These are phyloP conservation scores for Zosterops japonicus DNA, from an alignment of 2,113 vertebrate genomes.

Conservation along the genomic window DNA sequence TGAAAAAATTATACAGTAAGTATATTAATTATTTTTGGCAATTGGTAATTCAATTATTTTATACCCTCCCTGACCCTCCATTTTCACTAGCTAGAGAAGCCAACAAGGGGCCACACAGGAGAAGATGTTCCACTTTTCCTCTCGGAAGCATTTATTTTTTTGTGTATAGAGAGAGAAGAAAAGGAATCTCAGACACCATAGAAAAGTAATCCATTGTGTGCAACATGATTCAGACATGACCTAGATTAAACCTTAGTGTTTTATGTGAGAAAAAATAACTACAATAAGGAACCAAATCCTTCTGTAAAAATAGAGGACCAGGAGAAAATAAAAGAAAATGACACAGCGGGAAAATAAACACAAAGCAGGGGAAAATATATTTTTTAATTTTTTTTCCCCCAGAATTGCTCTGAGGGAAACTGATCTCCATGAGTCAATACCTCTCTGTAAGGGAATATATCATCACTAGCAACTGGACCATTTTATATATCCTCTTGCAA, in stretches of 20 bases:
- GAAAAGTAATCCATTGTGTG: neutral
- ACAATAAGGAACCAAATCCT: neutral
- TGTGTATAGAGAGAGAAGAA: neutral
- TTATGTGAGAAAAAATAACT: neutral
- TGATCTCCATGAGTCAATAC: neutral
- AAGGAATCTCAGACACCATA: neutral
- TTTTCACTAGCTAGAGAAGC: neutral
- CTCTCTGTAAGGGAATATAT: neutral
- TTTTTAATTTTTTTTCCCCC: accelerated
- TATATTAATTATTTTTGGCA: neutral
- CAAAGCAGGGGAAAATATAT: accelerated
- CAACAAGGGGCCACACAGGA: neutral
- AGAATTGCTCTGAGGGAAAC: no score
- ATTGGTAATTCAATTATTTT: neutral
- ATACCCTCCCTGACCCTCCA: accelerated
- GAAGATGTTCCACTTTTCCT: neutral
- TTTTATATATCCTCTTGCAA: neutral
- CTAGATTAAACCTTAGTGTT: neutral
- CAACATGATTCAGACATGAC: neutral
- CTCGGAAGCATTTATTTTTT: neutral
- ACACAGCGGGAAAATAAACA: neutral
- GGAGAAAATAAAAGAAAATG: neutral
- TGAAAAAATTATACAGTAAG: neutral
- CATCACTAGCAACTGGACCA: neutral
- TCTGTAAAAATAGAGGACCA: neutral